Percentiles rank a stretch among this genome's conserved stretches.
Evolutionary conservation across 2,888 invertebrate genomes (phyloP).

Genomic region (Drosophila kuntzei): DNA sequence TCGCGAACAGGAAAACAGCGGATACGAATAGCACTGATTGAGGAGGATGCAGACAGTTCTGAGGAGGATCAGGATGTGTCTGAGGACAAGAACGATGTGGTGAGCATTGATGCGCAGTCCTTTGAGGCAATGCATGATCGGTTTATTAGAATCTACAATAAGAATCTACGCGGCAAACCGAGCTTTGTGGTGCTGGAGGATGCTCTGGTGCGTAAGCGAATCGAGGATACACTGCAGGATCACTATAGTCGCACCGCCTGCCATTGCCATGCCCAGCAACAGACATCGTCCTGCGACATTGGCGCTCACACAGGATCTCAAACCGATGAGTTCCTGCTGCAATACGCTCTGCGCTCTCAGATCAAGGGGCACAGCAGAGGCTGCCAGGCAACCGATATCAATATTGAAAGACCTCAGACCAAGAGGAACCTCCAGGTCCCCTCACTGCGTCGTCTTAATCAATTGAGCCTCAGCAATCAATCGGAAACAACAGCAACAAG

Average conservation of each 20-base stretch:
- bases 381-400: conserved; percentile 46
- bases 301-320: conserved; percentile 43
- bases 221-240: conserved; percentile 31
- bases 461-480: not conserved
- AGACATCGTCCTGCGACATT: conserved; percentile 39
- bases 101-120: conserved; percentile 1
- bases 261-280: conserved; percentile 37
- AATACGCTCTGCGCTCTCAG: conserved; percentile 14
- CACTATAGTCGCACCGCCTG: not conserved
- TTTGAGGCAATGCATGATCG: conserved; percentile 24
- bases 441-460: not conserved
- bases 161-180: conserved; percentile 45
- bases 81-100: not conserved
- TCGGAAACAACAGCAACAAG: not conserved
- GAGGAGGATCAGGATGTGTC: conserved; percentile 18
- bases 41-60: conserved; percentile 39
- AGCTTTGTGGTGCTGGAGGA: conserved; percentile 66
- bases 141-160: conserved; percentile 46
- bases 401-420: not conserved
- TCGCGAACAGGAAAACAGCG: conserved; percentile 19
- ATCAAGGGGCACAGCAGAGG: conserved; percentile 29
- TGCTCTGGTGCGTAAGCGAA: conserved; percentile 21
- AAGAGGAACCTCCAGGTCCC: not conserved
- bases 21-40: conserved; percentile 41
- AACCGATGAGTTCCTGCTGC: conserved; percentile 48